Percentiles rank a stretch among this genome's conserved stretches.
Conservation (phyloP, 2,113 vertebrate species). For the Thamnophis sirtalis region DNA sequence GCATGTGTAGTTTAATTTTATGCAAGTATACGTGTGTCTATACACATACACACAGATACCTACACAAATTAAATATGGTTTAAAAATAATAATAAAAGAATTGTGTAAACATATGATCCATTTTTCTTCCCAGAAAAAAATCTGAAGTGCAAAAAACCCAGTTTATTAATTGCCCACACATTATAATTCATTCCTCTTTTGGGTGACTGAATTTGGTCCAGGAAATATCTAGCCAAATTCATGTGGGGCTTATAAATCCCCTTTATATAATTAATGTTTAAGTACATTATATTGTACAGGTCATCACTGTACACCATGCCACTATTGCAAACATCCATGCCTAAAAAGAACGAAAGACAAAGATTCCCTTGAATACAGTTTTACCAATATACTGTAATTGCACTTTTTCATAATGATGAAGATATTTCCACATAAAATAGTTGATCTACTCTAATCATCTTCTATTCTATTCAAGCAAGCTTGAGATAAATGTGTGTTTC, state of each 20-base stretch:
- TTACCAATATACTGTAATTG: fast-evolving
- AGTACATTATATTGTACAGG: constrained; percentile 40
- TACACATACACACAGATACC: background rate
- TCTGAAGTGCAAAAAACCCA: constrained; percentile 15
- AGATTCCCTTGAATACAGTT: background rate
- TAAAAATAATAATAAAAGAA: background rate
- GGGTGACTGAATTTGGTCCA: background rate
- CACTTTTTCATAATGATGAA: constrained; percentile 12
- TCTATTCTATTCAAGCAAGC: constrained; percentile 13
- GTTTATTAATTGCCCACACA: background rate
- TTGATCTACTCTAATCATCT: constrained; percentile 20
- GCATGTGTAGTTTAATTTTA: background rate
- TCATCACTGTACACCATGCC: constrained; percentile 16
- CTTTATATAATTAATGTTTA: constrained; percentile 53
- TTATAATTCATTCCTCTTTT: constrained; percentile 1
- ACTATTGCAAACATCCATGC: constrained; percentile 29
- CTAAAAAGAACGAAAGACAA: background rate
- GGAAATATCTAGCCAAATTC: constrained; percentile 6
- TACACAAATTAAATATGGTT: background rate
- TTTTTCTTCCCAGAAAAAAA: constrained; percentile 22
- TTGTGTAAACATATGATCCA: background rate
- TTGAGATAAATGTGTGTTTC: background rate
- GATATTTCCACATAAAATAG: background rate
- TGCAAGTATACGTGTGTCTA: background rate
- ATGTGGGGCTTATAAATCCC: background rate